phyloP scores from a whole-genome alignment of 2,888 invertebrate species.

The Carabus problematicus region DNA sequence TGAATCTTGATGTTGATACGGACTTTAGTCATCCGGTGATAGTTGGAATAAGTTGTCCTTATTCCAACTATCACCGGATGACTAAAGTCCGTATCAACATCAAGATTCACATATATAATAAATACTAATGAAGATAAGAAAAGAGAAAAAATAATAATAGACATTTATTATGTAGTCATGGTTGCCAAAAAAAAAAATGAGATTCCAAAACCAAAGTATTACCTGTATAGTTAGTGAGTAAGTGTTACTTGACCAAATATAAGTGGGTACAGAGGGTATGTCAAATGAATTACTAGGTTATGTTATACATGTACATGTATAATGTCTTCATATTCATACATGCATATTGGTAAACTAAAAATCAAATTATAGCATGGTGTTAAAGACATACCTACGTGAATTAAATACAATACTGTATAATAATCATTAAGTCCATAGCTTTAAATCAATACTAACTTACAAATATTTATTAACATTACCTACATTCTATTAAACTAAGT shows the following conservation, averaged over 20 bases:
- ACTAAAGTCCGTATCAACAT: too few relatives aligned
- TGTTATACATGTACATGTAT: too few relatives aligned
- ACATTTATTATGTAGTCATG: conserved; percentile 50
- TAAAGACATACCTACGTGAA: conserved; percentile 4
- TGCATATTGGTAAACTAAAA: background rate
- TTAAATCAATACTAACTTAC: conserved; percentile 14
- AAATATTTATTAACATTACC: conserved; percentile 39
- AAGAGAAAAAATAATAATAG: too few relatives aligned
- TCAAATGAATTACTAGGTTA: too few relatives aligned
- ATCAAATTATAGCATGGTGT: conserved; percentile 23
- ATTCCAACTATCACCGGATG: too few relatives aligned
- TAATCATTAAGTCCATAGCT: conserved; percentile 37
- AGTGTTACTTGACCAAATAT: conserved; percentile 50
- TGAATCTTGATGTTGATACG: too few relatives aligned
- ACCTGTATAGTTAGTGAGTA: conserved; percentile 48
- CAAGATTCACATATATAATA: too few relatives aligned
- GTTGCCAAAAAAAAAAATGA: conserved; percentile 52
- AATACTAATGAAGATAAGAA: conserved; percentile 26
- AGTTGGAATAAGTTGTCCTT: too few relatives aligned
- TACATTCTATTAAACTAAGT: conserved; percentile 3
- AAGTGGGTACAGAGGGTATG: conserved; percentile 14
- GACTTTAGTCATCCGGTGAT: too few relatives aligned
- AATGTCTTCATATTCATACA: too few relatives aligned
- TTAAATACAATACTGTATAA: conserved; percentile 5
- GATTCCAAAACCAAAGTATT: conserved; percentile 55